Conservation (phyloP, 2,113 vertebrate species). For the Ahaetulla prasina region DNA sequence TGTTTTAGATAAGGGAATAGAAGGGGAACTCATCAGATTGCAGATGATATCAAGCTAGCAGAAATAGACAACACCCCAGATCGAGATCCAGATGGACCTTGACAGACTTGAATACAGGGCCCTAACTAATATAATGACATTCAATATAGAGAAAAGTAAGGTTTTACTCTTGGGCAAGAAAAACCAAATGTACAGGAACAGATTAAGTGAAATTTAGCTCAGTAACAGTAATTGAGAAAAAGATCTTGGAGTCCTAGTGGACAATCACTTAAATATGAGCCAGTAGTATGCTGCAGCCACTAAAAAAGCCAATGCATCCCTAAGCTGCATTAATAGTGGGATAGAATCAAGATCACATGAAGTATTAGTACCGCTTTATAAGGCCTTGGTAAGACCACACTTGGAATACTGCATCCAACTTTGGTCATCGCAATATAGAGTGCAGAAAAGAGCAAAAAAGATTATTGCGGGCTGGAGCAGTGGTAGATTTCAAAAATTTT, state of each 20-base stretch:
- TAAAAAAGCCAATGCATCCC: neutral
- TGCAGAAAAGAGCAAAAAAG: neutral
- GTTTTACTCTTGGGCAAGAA: neutral
- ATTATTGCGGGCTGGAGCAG: no score
- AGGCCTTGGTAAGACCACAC: neutral
- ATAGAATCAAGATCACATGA: neutral
- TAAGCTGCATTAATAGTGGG: neutral
- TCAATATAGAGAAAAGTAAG: neutral
- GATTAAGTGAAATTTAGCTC: neutral
- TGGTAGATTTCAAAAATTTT: no score
- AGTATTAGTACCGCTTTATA: neutral
- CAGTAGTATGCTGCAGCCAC: neutral
- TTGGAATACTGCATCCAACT: neutral
- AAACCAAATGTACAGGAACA: neutral
- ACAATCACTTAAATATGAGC: neutral
- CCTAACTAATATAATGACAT: neutral
- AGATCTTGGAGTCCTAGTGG: neutral
- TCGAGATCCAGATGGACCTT: neutral
- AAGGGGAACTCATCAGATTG: neutral
- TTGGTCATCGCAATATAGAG: neutral
- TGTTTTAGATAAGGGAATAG: neutral
- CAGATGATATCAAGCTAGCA: neutral
- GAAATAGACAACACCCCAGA: neutral
- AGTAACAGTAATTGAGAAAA: neutral
- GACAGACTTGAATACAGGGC: neutral